phyloP scores from a whole-genome alignment of 1,140 invertebrate species.

The Ectropis grisescens region DNA sequence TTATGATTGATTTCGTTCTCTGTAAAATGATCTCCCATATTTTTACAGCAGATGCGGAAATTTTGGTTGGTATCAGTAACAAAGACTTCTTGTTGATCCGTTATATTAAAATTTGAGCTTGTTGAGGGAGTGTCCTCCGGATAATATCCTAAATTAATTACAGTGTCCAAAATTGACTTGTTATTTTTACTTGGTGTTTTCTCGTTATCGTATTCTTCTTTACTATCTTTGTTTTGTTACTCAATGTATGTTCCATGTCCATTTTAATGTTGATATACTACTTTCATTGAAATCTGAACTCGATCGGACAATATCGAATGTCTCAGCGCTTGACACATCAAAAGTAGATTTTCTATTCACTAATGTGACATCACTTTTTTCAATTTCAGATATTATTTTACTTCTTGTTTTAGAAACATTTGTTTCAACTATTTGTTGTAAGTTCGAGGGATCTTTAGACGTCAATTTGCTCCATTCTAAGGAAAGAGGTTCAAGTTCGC shows the following conservation, averaged over 20 bases:
- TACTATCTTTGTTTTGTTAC: neutral
- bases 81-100: too few relatives aligned
- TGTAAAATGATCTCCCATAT: too few relatives aligned
- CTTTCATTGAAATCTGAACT: conserved; percentile 23
- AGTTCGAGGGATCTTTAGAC: too few relatives aligned
- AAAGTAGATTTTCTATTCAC: conserved; percentile 1
- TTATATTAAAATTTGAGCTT: conserved; percentile 2
- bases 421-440: too few relatives aligned
- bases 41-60: too few relatives aligned
- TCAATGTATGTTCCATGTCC: conserved; percentile 15
- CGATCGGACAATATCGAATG: conserved; percentile 17
- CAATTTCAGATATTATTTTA: neutral
- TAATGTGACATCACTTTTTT: neutral
- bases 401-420: too few relatives aligned
- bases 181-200: conserved; percentile 1
- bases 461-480: too few relatives aligned
- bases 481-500: too few relatives aligned
- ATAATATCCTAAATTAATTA: conserved; percentile 22
- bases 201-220: neutral
- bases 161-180: conserved; percentile 12
- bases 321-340: conserved; percentile 6
- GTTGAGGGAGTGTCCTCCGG: conserved; percentile 13
- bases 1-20: conserved; percentile 18
- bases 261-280: conserved; percentile 8
- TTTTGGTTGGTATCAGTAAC: too few relatives aligned